Conservation (phyloP, 2,888 invertebrate species). For the Drosophila sordidula region DNA sequence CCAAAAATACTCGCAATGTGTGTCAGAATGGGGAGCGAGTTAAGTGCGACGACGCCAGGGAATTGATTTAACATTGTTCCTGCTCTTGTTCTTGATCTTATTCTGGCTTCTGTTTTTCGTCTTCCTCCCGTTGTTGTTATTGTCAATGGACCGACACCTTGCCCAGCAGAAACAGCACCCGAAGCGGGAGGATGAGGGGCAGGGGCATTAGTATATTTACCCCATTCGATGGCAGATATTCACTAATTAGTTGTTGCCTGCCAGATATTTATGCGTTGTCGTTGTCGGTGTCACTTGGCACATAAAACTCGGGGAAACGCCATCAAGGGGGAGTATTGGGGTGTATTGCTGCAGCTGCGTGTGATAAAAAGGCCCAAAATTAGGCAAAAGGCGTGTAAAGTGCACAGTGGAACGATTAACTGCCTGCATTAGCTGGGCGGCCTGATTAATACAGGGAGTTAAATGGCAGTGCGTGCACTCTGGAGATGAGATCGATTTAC, state of each 20-base stretch:
- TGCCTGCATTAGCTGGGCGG: constrained; percentile 67
- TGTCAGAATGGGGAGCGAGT: constrained; percentile 59
- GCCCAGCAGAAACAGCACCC: constrained; percentile 33
- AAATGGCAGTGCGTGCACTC: constrained; percentile 35
- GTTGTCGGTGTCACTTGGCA: constrained; percentile 77
- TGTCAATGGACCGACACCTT: constrained; percentile 69
- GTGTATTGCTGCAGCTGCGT: constrained; percentile 79
- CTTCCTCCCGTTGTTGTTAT: constrained; percentile 16
- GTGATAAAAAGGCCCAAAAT: constrained; percentile 82
- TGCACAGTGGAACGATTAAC: constrained; percentile 79
- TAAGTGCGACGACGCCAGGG: constrained; percentile 72
- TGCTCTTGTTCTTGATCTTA: constrained; percentile 10
- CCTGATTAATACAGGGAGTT: constrained; percentile 71
- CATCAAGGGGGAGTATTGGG: background rate
- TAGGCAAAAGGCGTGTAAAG: constrained; percentile 82
- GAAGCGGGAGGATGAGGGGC: background rate
- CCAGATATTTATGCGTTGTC: constrained; percentile 76
- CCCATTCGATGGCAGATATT: constrained; percentile 61
- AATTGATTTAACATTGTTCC: constrained; percentile 73
- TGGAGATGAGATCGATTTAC: constrained; percentile 11
- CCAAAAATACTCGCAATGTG: constrained; percentile 69
- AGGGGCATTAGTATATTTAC: constrained; percentile 40
- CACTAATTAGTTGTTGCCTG: constrained; percentile 78
- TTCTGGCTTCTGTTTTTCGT: constrained; percentile 14
- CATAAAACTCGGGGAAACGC: constrained; percentile 60